Base-by-base conservation (phyloP, 2,888 invertebrate genomes). In the Xestia c-nigrum region DNA sequence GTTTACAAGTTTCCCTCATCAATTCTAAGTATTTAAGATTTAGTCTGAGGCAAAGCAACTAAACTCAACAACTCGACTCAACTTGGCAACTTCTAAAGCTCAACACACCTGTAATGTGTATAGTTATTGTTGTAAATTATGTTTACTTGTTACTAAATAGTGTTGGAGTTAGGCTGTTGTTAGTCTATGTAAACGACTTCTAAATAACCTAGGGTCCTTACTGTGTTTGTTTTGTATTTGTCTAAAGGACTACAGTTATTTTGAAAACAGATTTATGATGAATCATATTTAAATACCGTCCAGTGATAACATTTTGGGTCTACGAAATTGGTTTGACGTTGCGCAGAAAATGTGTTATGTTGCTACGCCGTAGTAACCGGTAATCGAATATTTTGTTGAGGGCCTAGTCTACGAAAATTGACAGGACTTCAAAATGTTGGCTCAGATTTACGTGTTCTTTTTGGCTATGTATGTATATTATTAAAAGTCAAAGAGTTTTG, bases 11-110 rank as follows among this genome's bases (percentile, higher is more conserved):
- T 72, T 50, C 40, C 57, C 74, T 85, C 80, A 87, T 86, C 75
- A 86, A 87, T 85, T 78, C 77, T 40, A 80, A 85, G 87, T 80
- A 87, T 78, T 85, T 80, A 74, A 66, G 79, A 84, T 84, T 68
- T 70, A 81, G 72, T 79, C 71, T 24, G 65, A 14, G 70, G 78
- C 14, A 43, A 59, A 46, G 55, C 63, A 78, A 66, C 78, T 57
- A 59, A 52, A 69, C 52, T 69, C 65, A 79, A 78, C 38, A 77
- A 72, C 47, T 64, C 24, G 59, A 59, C 68, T 66, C 52, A 70
- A 72, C 83, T 84, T 75, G 52, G 68, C 21, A 82, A 82, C 70
- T 82, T 68, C 66, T 43, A 14, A 74, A 68, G 66, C 85, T 81
- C 47, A 76, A 66, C 55, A 69, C 83, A 85, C 77, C 70, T 83